These are phyloP conservation scores for Hyposmocoma kahamanoa DNA, from an alignment of 1,140 invertebrate species.

Conservation along the genomic window DNA sequence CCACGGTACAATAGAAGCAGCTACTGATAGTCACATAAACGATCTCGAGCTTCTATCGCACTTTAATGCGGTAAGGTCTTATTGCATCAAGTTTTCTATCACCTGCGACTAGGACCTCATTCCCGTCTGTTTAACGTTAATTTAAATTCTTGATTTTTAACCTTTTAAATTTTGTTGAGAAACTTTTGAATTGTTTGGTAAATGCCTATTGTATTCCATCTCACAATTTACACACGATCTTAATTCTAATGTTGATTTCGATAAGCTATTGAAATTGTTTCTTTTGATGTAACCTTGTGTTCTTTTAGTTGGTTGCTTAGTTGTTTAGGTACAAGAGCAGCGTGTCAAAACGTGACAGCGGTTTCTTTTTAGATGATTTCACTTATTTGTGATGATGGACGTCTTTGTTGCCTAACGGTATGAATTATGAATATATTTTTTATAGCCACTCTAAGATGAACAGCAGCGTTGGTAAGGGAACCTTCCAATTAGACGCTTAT, in stretches of 20 bases:
- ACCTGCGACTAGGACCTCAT: constrained; percentile 40
- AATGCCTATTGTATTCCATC: constrained; percentile 33
- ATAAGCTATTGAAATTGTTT: no score
- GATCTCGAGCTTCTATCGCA: constrained; percentile 54
- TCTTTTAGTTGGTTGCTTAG: no score
- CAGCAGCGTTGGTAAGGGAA: no score
- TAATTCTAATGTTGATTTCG: constrained; percentile 47
- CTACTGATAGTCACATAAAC: constrained; percentile 66
- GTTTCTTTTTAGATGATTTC: no score
- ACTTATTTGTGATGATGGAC: no score
- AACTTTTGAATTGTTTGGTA: constrained; percentile 29
- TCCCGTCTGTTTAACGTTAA: constrained; percentile 30
- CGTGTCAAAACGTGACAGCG: no score
- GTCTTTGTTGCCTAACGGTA: no score
- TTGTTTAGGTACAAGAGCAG: no score
- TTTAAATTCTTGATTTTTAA: constrained; percentile 62
- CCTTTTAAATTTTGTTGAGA: constrained; percentile 54
- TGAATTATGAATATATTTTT: no score
- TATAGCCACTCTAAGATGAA: no score
- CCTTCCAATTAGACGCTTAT: no score
- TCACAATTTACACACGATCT: constrained; percentile 35
- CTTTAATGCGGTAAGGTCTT: constrained; percentile 54
- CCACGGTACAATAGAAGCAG: constrained; percentile 48
- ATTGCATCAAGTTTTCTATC: constrained; percentile 63
- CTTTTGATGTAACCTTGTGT: constrained; percentile 54